A percentile compares a stretch with the other conserved stretches of the same genome.
These are phyloP conservation scores for Limnodromus scolopaceus DNA, from an alignment of 2,797 vertebrate species.

Conservation along the genomic window DNA sequence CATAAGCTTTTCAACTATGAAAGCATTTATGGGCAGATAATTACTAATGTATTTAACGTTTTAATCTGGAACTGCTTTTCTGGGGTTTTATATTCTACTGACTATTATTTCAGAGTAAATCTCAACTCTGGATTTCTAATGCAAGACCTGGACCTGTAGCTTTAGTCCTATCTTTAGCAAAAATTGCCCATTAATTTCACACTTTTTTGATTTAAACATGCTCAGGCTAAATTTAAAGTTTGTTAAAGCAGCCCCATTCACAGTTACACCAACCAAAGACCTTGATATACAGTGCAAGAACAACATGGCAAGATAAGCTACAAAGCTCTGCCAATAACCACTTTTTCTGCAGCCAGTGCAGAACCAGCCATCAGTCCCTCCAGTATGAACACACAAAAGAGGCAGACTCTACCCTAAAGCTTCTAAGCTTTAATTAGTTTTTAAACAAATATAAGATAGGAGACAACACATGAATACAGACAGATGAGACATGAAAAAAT, in stretches of 20 bases:
- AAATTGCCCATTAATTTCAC: background rate
- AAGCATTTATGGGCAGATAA: background rate
- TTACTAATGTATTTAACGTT: background rate
- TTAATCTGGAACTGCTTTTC: background rate
- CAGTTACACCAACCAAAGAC: background rate
- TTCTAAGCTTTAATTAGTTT: background rate
- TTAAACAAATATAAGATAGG: background rate
- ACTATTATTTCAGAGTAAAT: background rate
- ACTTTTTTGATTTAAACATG: background rate
- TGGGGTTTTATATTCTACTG: background rate
- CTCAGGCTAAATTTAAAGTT: background rate
- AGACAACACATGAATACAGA: background rate
- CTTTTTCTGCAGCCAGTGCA: background rate
- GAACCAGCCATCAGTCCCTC: background rate
- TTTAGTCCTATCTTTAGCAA: background rate
- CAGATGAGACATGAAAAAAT: background rate
- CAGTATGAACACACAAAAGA: background rate
- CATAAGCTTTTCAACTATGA: background rate
- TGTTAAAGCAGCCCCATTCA: background rate
- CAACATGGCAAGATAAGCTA: background rate
- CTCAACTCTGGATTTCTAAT: background rate
- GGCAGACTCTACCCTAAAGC: background rate
- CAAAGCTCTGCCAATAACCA: background rate
- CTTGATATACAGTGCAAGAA: background rate
- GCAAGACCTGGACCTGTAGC: background rate